phyloP scores from a whole-genome alignment of 1,140 invertebrate species.

The Stegodyphus mimosarum region DNA sequence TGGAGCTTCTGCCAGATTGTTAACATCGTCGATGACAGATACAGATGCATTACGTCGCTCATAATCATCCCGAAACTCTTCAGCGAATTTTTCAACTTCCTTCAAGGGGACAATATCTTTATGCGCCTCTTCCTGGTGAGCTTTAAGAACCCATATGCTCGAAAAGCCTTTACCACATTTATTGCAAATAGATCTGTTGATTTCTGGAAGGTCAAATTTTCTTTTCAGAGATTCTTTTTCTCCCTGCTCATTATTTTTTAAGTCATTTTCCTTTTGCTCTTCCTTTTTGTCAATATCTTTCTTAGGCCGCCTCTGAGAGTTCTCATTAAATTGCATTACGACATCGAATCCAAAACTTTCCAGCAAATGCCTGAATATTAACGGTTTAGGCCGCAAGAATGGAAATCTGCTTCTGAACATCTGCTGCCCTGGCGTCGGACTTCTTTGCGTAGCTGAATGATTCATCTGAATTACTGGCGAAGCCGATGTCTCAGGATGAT shows the following conservation, averaged over 20 bases:
- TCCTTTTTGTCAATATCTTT: conserved; percentile 63
- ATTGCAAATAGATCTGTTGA: conserved; percentile 82
- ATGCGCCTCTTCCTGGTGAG: conserved; percentile 95
- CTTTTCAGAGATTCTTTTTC: conserved; percentile 28
- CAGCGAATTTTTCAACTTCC: conserved; percentile 90
- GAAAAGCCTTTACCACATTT: conserved; percentile 94
- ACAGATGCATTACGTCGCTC: conserved; percentile 77
- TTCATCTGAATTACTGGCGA: conserved; percentile 23
- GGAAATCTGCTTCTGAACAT: conserved; percentile 49
- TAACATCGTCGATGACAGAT: conserved; percentile 37
- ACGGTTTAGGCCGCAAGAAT: conserved; percentile 60
- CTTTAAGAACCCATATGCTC: conserved; percentile 94
- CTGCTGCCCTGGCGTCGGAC: conserved; percentile 53
- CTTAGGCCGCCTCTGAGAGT: conserved; percentile 76
- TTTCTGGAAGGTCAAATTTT: conserved; percentile 72
- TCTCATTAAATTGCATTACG: conserved; percentile 96
- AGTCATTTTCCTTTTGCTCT: conserved; percentile 52
- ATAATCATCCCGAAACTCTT: conserved; percentile 87
- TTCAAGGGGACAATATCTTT: conserved; percentile 88
- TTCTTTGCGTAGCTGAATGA: conserved; percentile 71
- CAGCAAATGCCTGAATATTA: conserved; percentile 84
- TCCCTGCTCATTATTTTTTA: conserved; percentile 48
- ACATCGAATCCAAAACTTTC: conserved; percentile 95
- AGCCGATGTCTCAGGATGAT: conserved; percentile 10
- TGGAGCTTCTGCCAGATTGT: conserved; percentile 43